Percentiles rank a stretch among this genome's conserved stretches.
These are phyloP conservation scores for Lordiphosa fenestrarum DNA, from an alignment of 2,888 invertebrate genomes.

Conservation along the genomic window DNA sequence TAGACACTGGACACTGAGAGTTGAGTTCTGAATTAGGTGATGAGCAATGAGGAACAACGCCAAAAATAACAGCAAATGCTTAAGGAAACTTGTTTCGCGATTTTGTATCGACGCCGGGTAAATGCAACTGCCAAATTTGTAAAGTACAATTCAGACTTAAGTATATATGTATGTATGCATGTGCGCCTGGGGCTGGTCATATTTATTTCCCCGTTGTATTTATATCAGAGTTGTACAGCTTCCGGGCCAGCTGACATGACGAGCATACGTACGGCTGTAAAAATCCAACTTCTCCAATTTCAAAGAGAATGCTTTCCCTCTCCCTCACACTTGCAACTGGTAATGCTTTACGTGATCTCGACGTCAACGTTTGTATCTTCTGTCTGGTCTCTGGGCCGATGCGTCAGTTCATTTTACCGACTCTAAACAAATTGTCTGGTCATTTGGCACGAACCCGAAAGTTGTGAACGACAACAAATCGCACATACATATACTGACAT, in stretches of 20 bases:
- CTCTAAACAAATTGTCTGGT: slow-evolving; percentile 36
- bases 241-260: slow-evolving; percentile 42
- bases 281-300: slow-evolving; percentile 4
- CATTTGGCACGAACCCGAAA: slow-evolving; percentile 51
- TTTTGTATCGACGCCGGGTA: background rate
- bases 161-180: slow-evolving; percentile 1
- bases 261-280: slow-evolving; percentile 15
- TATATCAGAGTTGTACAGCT: slow-evolving; percentile 32
- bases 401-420: slow-evolving; percentile 46
- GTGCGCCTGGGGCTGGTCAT: slow-evolving; percentile 28
- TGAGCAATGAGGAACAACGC: slow-evolving; percentile 34
- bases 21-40: slow-evolving; percentile 49
- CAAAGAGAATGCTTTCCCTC: slow-evolving; percentile 4
- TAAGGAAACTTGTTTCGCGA: slow-evolving; percentile 57
- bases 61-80: background rate
- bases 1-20: background rate
- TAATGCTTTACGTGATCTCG: slow-evolving; percentile 55
- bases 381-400: slow-evolving; percentile 34
- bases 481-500: slow-evolving; percentile 41
- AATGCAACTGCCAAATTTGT: slow-evolving; percentile 54
- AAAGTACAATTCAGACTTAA: slow-evolving; percentile 4
- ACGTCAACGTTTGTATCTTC: slow-evolving; percentile 35
- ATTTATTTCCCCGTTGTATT: slow-evolving; percentile 60
- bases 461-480: slow-evolving; percentile 21
- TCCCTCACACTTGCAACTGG: slow-evolving; percentile 5